Evolutionary conservation across 2,888 invertebrate species (phyloP).

Genomic region (Lucinisca nassula): DNA sequence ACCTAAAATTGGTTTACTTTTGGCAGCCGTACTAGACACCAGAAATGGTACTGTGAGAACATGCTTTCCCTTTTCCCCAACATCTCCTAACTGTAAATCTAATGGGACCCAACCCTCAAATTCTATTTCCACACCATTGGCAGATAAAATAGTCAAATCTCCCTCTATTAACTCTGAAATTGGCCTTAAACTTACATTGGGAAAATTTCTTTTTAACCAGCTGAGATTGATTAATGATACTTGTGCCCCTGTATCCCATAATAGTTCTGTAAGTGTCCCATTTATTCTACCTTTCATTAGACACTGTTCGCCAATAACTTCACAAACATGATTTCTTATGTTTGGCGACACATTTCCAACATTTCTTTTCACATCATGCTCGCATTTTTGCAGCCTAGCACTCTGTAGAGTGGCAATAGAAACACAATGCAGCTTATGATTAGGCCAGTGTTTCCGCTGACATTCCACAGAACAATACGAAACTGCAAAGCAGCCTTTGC

Average conservation of each 20-base stretch:
- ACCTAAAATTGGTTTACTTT: slow-evolving; percentile 35
- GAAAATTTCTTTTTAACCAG: too few relatives aligned
- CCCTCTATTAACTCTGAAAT: slow-evolving; percentile 1
- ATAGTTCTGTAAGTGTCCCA: background rate
- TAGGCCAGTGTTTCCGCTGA: background rate
- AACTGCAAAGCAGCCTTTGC: background rate
- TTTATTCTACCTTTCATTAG: slow-evolving; percentile 12
- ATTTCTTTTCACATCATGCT: too few relatives aligned
- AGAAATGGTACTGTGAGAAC: slow-evolving; percentile 34
- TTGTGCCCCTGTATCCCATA: slow-evolving; percentile 57
- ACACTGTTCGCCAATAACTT: slow-evolving; percentile 34
- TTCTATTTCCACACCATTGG: slow-evolving; percentile 7
- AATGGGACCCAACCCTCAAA: slow-evolving; percentile 27
- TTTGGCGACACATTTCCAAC: background rate
- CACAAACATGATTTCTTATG: background rate
- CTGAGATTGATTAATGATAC: slow-evolving; percentile 35
- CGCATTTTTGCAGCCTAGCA: too few relatives aligned
- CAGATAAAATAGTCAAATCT: background rate
- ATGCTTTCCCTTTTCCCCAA: background rate
- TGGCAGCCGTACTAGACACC: background rate
- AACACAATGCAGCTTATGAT: background rate
- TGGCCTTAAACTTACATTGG: background rate
- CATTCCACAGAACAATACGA: background rate
- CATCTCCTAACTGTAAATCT: background rate
- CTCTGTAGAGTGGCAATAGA: slow-evolving; percentile 9